Evolutionary conservation across 1,140 invertebrate genomes (phyloP).

Genomic region (Diorhabda elongata): DNA sequence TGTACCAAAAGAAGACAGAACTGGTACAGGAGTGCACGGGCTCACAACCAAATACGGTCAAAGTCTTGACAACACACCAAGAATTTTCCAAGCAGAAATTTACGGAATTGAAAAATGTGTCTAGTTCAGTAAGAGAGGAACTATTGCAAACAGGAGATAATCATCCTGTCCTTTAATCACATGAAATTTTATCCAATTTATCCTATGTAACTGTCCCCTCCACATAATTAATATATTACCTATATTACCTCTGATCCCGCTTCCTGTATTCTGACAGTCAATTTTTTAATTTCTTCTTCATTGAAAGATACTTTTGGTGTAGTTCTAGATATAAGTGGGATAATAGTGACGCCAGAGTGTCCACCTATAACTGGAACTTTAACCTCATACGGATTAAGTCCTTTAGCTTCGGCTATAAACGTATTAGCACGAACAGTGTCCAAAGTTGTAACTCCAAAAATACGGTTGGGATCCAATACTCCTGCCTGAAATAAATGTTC

Average conservation of each 20-base stretch:
- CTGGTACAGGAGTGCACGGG: too few species aligned
- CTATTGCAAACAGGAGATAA: too few species aligned
- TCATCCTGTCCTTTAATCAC: neutral
- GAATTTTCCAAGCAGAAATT: too few species aligned
- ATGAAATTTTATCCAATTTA: neutral
- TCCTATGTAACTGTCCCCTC: neutral
- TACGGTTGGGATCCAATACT: conserved; percentile 83
- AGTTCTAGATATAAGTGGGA: conserved; percentile 87
- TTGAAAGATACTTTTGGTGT: conserved; percentile 74
- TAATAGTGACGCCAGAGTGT: conserved; percentile 97
- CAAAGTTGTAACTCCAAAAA: conserved; percentile 96
- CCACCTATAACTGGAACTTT: conserved; percentile 95
- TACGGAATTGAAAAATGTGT: too few species aligned
- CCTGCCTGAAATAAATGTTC: conserved; percentile 52
- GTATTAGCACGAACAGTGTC: conserved; percentile 94
- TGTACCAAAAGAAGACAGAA: too few species aligned
- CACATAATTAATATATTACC: neutral
- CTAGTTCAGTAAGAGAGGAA: too few species aligned
- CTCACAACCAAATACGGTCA: too few species aligned
- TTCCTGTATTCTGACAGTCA: conserved; percentile 89
- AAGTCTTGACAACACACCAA: too few species aligned
- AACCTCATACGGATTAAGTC: conserved; percentile 76
- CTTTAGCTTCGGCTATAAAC: conserved; percentile 83
- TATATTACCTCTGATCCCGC: conserved; percentile 86
- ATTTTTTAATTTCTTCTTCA: conserved; percentile 59